Evolutionary conservation across 2,888 invertebrate species (phyloP), one percentile per base, ranked within the genome.

Genomic region (Carterocephalus palaemon): DNA sequence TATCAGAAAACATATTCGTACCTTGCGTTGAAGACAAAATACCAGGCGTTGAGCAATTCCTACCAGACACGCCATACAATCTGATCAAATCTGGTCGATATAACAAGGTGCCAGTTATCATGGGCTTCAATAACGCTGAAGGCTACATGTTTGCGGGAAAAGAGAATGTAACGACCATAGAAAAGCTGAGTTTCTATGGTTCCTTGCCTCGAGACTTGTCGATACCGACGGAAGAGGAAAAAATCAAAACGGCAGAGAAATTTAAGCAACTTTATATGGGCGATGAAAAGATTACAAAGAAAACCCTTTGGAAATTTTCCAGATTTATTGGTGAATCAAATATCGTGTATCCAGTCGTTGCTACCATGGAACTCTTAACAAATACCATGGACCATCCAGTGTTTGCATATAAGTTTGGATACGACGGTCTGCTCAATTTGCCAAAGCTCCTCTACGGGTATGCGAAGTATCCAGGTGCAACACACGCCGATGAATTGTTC

Each of bases 401-500:
- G 1, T 84, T 65, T 37, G 58, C 60, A 0, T 86, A 86, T 43
- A 78, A 75, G 48, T 68, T 85, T 22, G 57, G 58, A 28, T 76
- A 79, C 41, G 72, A 73, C 43, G 85, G 85, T 0, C 72, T 70
- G 67, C 57, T 84, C 60, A 86, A 86, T 56, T 46, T 78, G 2
- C 70, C 74, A 0, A 85, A 85, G 54, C 20, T 64, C 3, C 37
- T 59, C 4, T 75, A 50, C 39, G 75, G 78, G 0, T 78, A 70
- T 40, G 42, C 55, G 6, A 54, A 50, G 1, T 56, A 64, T n/a
- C 72, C 75, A 0, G 85, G 85, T 1, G 83, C 85, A 0, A 75
- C 81, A 0, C 86, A 86, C 36, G 85, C 80, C 0, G 85, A 86
- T 49, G 86, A 85, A n/a, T 43, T 86, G 1, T 85, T 85, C 49